Conservation (phyloP, 2,797 vertebrate species). For the Cuculus canorus region DNA sequence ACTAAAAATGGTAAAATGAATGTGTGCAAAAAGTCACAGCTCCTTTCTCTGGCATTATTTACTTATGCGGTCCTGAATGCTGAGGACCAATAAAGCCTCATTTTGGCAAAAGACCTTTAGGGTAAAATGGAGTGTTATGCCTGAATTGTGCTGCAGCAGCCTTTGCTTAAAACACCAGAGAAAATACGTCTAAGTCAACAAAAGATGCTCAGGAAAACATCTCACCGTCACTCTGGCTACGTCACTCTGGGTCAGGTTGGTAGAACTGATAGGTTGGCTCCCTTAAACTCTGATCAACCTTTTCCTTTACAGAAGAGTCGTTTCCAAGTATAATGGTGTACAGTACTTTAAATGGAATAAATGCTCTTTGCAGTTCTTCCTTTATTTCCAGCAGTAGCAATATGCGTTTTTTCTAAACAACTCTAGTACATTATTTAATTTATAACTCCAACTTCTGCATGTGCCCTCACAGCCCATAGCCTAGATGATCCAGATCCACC, state of each 20-base stretch:
- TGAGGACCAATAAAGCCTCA: not conserved
- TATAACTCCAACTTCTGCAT: not conserved
- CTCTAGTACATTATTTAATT: not conserved
- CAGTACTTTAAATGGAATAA: not conserved
- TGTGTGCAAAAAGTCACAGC: not conserved
- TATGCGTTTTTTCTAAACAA: not conserved
- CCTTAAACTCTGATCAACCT: not conserved
- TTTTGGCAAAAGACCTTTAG: not conserved
- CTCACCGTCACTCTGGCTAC: not conserved
- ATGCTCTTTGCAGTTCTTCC: fast-evolving
- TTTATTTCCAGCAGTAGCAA: not conserved
- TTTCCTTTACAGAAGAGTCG: not conserved
- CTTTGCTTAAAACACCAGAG: not conserved
- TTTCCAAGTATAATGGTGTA: not conserved
- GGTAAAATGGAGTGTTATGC: not conserved
- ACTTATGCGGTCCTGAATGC: not conserved
- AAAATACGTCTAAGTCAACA: not conserved
- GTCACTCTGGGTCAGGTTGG: not conserved
- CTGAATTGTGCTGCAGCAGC: not conserved
- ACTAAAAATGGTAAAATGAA: not conserved
- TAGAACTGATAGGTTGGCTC: not conserved
- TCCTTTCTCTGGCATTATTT: not conserved
- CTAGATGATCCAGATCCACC: not conserved
- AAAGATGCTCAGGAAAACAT: not conserved
- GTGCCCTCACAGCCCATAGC: fast-evolving